These are phyloP conservation scores for Corydoras sp. DNA, from an alignment of 2,113 vertebrate species.

Conservation along the genomic window DNA sequence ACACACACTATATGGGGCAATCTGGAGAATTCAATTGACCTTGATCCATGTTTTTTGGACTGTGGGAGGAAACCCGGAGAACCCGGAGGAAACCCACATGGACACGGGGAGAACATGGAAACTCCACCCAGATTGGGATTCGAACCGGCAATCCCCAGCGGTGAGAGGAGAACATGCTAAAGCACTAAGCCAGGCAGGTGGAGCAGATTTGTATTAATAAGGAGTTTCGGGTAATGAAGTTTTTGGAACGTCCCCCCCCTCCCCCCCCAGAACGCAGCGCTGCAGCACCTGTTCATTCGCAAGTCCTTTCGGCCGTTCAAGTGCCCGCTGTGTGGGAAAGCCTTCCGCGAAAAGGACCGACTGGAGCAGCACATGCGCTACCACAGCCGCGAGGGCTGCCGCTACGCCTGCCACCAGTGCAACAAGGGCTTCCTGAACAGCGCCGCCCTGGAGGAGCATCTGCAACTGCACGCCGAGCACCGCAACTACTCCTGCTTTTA, in stretches of 20 bases:
- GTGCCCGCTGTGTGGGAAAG: conserved; percentile 92
- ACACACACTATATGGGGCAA: too few relatives aligned
- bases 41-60: too few relatives aligned
- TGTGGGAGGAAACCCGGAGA: too few relatives aligned
- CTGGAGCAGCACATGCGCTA: conserved; percentile 90
- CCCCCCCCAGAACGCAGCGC: conserved; percentile 81
- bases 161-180: too few relatives aligned
- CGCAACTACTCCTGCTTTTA: conserved; percentile 91
- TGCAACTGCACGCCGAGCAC: conserved; percentile 87
- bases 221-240: too few relatives aligned
- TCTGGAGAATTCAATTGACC: too few relatives aligned
- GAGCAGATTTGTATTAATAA: too few relatives aligned
- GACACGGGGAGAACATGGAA: too few relatives aligned
- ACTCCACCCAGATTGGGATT: too few relatives aligned
- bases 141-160: too few relatives aligned
- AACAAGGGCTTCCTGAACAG: conserved; percentile 88
- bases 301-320: conserved; percentile 95
- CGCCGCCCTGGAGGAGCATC: conserved; percentile 81
- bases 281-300: conserved; percentile 94
- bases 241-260: conserved; percentile 16
- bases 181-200: too few relatives aligned
- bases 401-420: conserved; percentile 88
- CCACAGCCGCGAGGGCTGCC: conserved; percentile 85
- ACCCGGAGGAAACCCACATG: too few relatives aligned
- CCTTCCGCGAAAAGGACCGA: conserved; percentile 93